These are phyloP conservation scores for Drosophila heteroneura DNA, from an alignment of 2,888 invertebrate genomes.

Conservation along the genomic window DNA sequence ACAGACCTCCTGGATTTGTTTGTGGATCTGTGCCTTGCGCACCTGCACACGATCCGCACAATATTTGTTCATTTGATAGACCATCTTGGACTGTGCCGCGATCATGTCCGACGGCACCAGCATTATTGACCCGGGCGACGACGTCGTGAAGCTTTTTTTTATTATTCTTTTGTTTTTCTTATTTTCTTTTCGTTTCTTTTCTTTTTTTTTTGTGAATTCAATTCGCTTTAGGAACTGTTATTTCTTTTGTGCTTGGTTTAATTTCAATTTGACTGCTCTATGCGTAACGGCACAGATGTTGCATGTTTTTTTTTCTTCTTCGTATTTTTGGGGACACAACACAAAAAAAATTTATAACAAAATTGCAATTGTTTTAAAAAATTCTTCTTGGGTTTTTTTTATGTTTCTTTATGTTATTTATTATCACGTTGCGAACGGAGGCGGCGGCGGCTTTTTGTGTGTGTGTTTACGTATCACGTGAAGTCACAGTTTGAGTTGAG, in stretches of 20 bases:
- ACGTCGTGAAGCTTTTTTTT: slow-evolving; percentile 42
- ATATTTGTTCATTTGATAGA: slow-evolving; percentile 98
- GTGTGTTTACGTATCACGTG: slow-evolving; percentile 35
- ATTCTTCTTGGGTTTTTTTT: not conserved
- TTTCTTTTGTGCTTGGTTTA: slow-evolving; percentile 16
- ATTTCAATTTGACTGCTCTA: not conserved
- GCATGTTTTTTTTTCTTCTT: not conserved
- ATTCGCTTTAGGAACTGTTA: slow-evolving; percentile 11
- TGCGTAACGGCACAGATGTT: not conserved
- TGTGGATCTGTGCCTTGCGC: slow-evolving; percentile 93
- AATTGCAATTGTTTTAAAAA: slow-evolving; percentile 36
- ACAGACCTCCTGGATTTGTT: slow-evolving; percentile 96
- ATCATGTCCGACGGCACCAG: slow-evolving; percentile 97
- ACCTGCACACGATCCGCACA: slow-evolving; percentile 96
- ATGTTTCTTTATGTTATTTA: not conserved
- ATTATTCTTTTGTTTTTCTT: not conserved
- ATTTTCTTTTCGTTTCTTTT: not conserved
- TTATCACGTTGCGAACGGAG: slow-evolving; percentile 16
- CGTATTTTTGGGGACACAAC: not conserved
- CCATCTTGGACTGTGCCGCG: slow-evolving; percentile 97
- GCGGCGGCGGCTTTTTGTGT: slow-evolving; percentile 17
- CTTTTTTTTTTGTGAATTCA: not conserved
- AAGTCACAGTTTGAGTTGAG: slow-evolving; percentile 33
- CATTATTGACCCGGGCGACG: slow-evolving; percentile 87
- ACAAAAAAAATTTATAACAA: slow-evolving; percentile 42